These are phyloP conservation scores for Congeria kusceri DNA, from an alignment of 2,888 invertebrate genomes.

Conservation along the genomic window DNA sequence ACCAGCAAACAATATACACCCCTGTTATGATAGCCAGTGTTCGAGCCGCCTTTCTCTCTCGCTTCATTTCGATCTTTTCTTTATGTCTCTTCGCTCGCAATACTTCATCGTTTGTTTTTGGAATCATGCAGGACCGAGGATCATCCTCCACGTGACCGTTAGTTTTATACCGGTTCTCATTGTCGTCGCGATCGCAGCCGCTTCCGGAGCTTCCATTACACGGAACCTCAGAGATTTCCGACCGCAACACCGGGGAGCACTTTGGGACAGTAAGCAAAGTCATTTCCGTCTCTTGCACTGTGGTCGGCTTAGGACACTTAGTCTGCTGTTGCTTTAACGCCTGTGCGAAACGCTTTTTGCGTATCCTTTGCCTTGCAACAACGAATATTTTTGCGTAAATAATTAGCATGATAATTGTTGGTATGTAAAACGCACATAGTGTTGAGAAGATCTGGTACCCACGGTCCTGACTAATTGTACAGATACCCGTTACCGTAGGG, in stretches of 20 bases:
- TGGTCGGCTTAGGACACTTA: conserved; percentile 6
- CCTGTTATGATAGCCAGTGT: conserved; percentile 91
- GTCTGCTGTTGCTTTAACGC: conserved; percentile 38
- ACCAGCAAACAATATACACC: conserved; percentile 96
- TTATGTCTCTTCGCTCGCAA: conserved; percentile 67
- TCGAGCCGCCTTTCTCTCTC: conserved; percentile 85
- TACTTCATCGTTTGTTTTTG: conserved; percentile 55
- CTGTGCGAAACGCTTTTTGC: conserved; percentile 85
- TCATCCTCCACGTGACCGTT: conserved; percentile 63
- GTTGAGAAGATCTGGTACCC: conserved; percentile 97
- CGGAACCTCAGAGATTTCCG: conserved; percentile 50
- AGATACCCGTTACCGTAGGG: conserved; percentile 87
- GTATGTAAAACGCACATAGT: conserved; percentile 98
- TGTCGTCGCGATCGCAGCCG: conserved; percentile 59
- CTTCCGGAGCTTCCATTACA: conserved; percentile 57
- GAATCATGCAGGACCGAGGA: conserved; percentile 50
- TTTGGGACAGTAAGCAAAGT: conserved; percentile 58
- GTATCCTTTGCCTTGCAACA: conserved; percentile 94
- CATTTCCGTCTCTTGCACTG: conserved; percentile 44
- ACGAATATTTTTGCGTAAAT: conserved; percentile 99
- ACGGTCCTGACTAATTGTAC: conserved; percentile 95
- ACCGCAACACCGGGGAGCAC: conserved; percentile 43
- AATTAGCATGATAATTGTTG: conserved; percentile 96
- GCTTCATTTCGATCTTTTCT: conserved; percentile 84
- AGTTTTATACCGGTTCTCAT: conserved; percentile 64